These are phyloP conservation scores for Drosophila anceps DNA, from an alignment of 2,888 invertebrate genomes.

Conservation along the genomic window DNA sequence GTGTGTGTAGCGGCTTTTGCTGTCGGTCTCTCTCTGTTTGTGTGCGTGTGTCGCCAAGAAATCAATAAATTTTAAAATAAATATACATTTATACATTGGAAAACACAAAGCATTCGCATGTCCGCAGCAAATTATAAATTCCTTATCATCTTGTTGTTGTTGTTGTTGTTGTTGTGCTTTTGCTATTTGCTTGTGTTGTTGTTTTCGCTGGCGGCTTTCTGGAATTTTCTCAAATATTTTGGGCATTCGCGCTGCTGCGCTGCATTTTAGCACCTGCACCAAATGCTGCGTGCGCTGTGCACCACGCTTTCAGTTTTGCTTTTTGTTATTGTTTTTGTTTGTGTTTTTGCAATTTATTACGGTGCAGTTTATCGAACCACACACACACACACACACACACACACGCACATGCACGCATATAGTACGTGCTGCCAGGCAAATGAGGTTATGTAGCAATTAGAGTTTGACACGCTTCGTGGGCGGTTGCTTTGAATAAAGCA, in stretches of 20 bases:
- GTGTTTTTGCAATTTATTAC: constrained; percentile 7
- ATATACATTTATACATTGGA: constrained; percentile 33
- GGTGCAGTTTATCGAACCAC: constrained; percentile 17
- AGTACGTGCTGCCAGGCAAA: constrained; percentile 14
- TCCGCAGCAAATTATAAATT: constrained; percentile 10
- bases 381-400: not conserved
- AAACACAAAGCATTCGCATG: constrained; percentile 23
- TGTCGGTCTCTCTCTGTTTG: constrained; percentile 16
- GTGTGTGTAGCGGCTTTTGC: constrained; percentile 39
- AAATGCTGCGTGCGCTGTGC: constrained; percentile 1
- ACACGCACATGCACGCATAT: not conserved
- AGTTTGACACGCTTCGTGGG: constrained; percentile 26
- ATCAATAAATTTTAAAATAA: constrained; percentile 73
- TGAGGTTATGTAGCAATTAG: constrained; percentile 47
- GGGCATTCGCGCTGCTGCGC: constrained; percentile 1
- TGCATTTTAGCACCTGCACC: constrained; percentile 15
- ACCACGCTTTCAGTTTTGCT: not conserved
- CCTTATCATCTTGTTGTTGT: not conserved
- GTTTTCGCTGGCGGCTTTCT: constrained; percentile 23
- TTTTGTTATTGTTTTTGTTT: constrained; percentile 17
- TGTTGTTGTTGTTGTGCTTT: constrained; percentile 1
- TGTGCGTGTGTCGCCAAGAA: constrained; percentile 60
- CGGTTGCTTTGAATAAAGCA: constrained; percentile 3
- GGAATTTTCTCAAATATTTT: constrained; percentile 30
- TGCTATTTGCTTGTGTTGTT: constrained; percentile 3